These are phyloP conservation scores for Verasper variegatus DNA, from an alignment of 2,113 vertebrate species.

Conservation along the genomic window DNA sequence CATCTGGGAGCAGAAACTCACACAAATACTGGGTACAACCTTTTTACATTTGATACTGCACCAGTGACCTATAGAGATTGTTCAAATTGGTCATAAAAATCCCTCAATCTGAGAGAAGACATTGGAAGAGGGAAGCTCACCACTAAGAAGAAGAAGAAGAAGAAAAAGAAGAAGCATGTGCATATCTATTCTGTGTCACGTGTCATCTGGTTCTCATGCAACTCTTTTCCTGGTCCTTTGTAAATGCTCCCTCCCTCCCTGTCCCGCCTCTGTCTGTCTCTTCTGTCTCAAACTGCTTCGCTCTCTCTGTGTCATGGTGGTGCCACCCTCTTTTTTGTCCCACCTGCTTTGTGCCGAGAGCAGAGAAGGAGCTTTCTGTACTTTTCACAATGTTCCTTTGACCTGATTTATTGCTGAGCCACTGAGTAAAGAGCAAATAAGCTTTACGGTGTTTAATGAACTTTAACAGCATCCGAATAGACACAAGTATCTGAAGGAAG, in stretches of 20 bases:
- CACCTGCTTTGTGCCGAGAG: background rate
- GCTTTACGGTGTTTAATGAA: background rate
- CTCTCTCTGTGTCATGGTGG: background rate
- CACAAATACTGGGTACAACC: no score
- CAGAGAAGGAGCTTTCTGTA: background rate
- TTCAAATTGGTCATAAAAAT: no score
- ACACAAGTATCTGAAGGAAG: background rate
- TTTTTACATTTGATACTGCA: no score
- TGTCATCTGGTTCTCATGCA: conserved; percentile 6
- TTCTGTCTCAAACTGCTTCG: conserved; percentile 4
- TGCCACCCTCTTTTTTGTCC: background rate
- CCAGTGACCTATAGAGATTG: no score
- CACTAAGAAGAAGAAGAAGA: no score
- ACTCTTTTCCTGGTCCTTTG: background rate
- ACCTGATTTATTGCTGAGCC: background rate
- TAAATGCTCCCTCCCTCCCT: background rate
- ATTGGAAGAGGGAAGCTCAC: no score
- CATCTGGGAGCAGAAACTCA: no score
- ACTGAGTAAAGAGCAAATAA: background rate
- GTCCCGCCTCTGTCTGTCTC: background rate
- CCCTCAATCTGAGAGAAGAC: no score
- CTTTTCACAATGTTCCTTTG: background rate
- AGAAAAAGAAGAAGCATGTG: background rate
- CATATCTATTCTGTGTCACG: background rate
- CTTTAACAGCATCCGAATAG: background rate